Evolutionary conservation across 2,797 vertebrate genomes (phyloP), one percentile per base, ranked within the genome.

Genomic region (Chelon auratus): DNA sequence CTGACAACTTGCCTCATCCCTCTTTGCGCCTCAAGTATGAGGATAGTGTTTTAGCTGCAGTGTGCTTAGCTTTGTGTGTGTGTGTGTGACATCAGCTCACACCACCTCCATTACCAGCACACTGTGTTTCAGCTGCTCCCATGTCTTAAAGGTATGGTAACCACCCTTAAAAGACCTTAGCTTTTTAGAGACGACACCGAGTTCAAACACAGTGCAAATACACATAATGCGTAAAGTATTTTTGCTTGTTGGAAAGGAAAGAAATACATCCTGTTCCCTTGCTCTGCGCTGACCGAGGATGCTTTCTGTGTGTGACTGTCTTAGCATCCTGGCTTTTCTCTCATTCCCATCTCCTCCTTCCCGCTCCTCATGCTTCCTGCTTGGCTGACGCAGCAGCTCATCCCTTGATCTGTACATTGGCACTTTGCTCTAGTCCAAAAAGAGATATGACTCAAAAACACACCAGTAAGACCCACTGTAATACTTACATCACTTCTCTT

Each of bases 241-340:
- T 82, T 30, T 62, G 74, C 72, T 78, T 81, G 78, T 86, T 80
- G 66, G 72, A 78, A 79, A 72, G 22, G 30, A 17, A 10, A 61
- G 24, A 53, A 66, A 58, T n/a, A 40, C 50, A 59, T 72, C 57
- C 59, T 42, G 42, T 64, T 71, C 12, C 20, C 68, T 60, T 81
- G 59, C 82, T 72, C 70, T 80, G 61, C 78, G 80, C 73, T 80
- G 77, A 87, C 62, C 53, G 82, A 89, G 81, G 88, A 89, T 91
- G 89, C 88, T 79, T 36, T 80, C 75, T 82, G 63, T 85, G 77
- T 84, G 47, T 68, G 65, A 86, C 78, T 78, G 48, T 81, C 72
- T 72, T 7, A 9, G 82, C 89, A 83, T 89, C 82, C 81, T 90
- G 89, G 87, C 89, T 86, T 64, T 54, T 71, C 78, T 33, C 24